Conservation (phyloP, 1,140 invertebrate genomes). For the Chlorops oryzae region DNA sequence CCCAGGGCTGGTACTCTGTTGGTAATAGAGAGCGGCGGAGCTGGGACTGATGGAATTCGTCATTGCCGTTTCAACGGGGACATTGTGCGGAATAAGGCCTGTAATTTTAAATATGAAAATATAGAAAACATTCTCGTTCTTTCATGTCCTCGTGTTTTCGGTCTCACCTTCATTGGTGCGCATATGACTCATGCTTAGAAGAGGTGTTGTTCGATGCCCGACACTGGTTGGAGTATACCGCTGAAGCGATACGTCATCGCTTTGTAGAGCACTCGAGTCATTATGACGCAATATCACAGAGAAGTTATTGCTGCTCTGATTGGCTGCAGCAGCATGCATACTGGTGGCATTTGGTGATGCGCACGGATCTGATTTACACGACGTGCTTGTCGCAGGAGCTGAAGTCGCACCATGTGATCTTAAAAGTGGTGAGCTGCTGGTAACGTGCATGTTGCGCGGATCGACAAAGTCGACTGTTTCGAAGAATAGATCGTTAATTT, state of each 20-base stretch:
- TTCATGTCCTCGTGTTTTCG: background rate
- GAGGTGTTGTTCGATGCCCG: slow-evolving; percentile 25
- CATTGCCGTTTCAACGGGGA: slow-evolving; percentile 24
- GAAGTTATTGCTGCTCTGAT: slow-evolving; percentile 28
- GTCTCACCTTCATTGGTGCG: slow-evolving; percentile 29
- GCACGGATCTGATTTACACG: slow-evolving; percentile 29
- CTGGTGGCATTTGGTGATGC: slow-evolving; percentile 22
- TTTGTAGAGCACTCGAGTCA: slow-evolving; percentile 15
- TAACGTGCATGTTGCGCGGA: slow-evolving; percentile 36
- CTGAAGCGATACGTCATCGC: slow-evolving; percentile 28
- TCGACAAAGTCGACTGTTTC: slow-evolving; percentile 45
- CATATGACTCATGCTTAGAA: slow-evolving; percentile 25
- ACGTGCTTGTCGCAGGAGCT: slow-evolving; percentile 3
- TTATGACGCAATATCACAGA: slow-evolving; percentile 32
- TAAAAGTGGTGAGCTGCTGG: slow-evolving; percentile 27
- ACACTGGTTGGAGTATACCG: slow-evolving; percentile 35
- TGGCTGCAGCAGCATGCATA: slow-evolving; percentile 14
- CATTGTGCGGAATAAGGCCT: slow-evolving; percentile 36
- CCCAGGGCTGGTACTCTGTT: slow-evolving; percentile 49
- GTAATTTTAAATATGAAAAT: background rate
- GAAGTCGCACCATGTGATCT: slow-evolving; percentile 14
- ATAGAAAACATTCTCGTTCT: background rate
- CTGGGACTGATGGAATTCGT: slow-evolving; percentile 49
- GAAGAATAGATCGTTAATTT: too few species aligned
- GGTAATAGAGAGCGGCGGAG: slow-evolving; percentile 50